These are phyloP conservation scores for Ctenomys sociabilis DNA, from an alignment of 2,113 vertebrate species.

Conservation along the genomic window DNA sequence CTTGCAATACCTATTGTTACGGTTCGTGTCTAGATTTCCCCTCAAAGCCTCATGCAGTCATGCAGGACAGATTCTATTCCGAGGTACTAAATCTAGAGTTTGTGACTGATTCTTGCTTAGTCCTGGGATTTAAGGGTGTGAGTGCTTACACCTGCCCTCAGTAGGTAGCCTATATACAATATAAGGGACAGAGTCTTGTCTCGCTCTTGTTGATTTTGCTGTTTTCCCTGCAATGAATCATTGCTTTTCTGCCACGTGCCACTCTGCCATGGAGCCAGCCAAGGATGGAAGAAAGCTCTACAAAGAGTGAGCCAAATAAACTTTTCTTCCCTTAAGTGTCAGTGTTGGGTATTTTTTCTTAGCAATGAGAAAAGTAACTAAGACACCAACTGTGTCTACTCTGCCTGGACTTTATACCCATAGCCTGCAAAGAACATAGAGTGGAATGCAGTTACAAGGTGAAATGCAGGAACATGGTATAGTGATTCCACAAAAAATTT, in stretches of 20 bases:
- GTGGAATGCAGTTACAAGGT: too few species aligned
- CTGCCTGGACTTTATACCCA: neutral
- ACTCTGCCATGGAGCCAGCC: neutral
- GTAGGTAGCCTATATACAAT: neutral
- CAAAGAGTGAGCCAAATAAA: neutral
- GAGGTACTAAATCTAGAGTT: neutral
- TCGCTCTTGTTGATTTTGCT: neutral
- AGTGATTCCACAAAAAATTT: neutral
- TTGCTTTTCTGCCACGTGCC: neutral
- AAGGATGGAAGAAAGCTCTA: neutral
- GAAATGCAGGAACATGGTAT: neutral
- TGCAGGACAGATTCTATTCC: neutral
- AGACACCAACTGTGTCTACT: neutral
- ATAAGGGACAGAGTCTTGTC: neutral
- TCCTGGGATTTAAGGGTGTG: neutral
- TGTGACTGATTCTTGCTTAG: neutral
- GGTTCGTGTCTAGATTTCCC: neutral
- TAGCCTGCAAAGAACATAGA: neutral
- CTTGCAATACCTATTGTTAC: neutral
- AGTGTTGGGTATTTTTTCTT: neutral
- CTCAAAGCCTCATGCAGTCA: neutral
- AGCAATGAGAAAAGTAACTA: neutral
- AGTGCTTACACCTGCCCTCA: neutral
- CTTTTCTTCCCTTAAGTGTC: neutral
- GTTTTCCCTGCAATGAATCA: neutral